These are phyloP conservation scores for Hedychridium roseum DNA, from an alignment of 2,888 invertebrate genomes.

Conservation along the genomic window DNA sequence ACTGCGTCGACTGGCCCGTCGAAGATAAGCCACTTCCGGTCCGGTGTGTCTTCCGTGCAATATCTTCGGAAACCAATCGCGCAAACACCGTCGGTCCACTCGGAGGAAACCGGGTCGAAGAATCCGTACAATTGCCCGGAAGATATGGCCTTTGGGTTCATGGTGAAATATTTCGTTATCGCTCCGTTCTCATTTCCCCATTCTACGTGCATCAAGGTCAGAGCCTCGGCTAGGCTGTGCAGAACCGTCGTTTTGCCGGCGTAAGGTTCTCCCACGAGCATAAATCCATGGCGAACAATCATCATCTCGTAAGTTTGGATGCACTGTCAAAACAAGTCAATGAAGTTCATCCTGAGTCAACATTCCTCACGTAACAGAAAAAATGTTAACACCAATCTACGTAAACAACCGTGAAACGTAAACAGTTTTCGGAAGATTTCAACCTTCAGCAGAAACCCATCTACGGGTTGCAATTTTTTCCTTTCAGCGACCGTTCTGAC, in stretches of 20 bases:
- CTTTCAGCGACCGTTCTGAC: slow-evolving; percentile 71
- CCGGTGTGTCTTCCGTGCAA: slow-evolving; percentile 76
- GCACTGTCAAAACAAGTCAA: too few species aligned
- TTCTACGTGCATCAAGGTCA: slow-evolving; percentile 76
- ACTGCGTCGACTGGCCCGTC: slow-evolving; percentile 90
- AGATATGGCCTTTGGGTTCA: slow-evolving; percentile 93
- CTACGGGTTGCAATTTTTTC: slow-evolving; percentile 78
- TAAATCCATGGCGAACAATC: slow-evolving; percentile 89
- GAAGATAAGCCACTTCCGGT: slow-evolving; percentile 91
- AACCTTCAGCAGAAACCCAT: slow-evolving; percentile 82
- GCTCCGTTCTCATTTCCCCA: slow-evolving; percentile 68
- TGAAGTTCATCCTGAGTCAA: too few species aligned
- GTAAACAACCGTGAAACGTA: too few species aligned
- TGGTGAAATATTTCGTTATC: slow-evolving; percentile 77
- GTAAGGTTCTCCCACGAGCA: slow-evolving; percentile 80
- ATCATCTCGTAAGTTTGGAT: slow-evolving; percentile 95
- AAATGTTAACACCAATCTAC: too few species aligned
- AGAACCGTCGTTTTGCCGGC: slow-evolving; percentile 78
- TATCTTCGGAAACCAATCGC: slow-evolving; percentile 81
- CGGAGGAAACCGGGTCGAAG: slow-evolving; percentile 90
- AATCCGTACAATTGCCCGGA: slow-evolving; percentile 93
- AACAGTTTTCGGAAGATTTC: too few species aligned
- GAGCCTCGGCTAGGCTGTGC: slow-evolving; percentile 77
- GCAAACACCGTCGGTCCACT: slow-evolving; percentile 90
- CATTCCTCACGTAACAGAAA: too few species aligned